Conservation (phyloP, 2,888 invertebrate species). For the Cinara cedri region DNA sequence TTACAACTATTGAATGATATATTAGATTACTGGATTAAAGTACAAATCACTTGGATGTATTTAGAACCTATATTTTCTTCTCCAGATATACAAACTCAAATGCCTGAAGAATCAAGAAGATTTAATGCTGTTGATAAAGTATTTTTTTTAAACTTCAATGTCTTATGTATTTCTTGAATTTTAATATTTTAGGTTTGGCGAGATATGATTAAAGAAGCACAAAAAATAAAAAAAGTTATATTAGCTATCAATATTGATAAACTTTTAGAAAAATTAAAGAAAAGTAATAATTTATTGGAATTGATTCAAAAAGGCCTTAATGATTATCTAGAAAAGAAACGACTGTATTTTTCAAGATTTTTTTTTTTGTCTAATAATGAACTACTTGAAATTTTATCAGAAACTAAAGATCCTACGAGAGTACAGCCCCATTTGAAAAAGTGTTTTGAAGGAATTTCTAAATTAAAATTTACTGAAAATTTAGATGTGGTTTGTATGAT, state of each 20-base stretch:
- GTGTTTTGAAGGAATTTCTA: constrained; percentile 93
- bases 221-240: constrained; percentile 79
- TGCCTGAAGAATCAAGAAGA: constrained; percentile 93
- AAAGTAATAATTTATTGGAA: constrained; percentile 80
- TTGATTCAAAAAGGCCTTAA: constrained; percentile 90
- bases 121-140: constrained; percentile 91
- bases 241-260: constrained; percentile 87
- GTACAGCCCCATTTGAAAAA: constrained; percentile 95
- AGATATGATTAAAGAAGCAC: constrained; percentile 88
- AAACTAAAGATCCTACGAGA: constrained; percentile 90
- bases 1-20: constrained; percentile 87
- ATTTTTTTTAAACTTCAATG: constrained; percentile 33
- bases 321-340: constrained; percentile 84
- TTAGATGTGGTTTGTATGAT: constrained; percentile 87
- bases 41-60: constrained; percentile 96
- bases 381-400: constrained; percentile 79
- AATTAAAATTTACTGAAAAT: constrained; percentile 83
- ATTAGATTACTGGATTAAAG: constrained; percentile 92
- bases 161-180: background rate
- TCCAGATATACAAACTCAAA: constrained; percentile 96
- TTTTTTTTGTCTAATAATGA: constrained; percentile 82
- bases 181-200: constrained; percentile 77
- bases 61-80: constrained; percentile 96
- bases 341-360: constrained; percentile 83
- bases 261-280: constrained; percentile 74